These are phyloP conservation scores for Palloptera scutellata DNA, from an alignment of 2,888 invertebrate species.

Conservation along the genomic window DNA sequence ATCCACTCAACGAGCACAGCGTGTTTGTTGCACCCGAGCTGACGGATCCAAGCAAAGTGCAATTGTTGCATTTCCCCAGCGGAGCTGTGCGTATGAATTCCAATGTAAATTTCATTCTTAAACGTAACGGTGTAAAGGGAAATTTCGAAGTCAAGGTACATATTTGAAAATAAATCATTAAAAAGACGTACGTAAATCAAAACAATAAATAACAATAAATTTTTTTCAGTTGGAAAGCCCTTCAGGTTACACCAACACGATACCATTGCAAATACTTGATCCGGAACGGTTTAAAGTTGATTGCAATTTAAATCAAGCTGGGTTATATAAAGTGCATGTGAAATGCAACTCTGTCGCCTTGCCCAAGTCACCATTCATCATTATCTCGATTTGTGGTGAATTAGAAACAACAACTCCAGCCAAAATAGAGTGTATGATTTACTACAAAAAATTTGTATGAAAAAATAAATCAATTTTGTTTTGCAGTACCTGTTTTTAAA, in stretches of 20 bases:
- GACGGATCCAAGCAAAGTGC: conserved; percentile 57
- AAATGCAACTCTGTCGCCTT: conserved; percentile 59
- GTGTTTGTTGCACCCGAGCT: conserved; percentile 59
- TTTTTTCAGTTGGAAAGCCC: conserved; percentile 53
- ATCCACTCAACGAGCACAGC: conserved; percentile 48
- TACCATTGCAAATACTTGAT: conserved; percentile 52
- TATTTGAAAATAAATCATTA: conserved; percentile 1
- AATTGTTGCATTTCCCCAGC: conserved; percentile 59
- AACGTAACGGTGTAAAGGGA: conserved; percentile 60
- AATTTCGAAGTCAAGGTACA: conserved; percentile 59
- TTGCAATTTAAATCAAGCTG: conserved; percentile 50
- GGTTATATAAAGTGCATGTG: conserved; percentile 59
- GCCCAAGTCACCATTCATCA: conserved; percentile 58
- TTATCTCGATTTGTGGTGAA: conserved; percentile 55
- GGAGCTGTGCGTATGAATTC: conserved; percentile 54
- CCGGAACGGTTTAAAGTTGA: conserved; percentile 56
- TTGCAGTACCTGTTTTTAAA: conserved; percentile 49
- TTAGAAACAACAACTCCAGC: conserved; percentile 23
- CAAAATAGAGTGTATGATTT: conserved; percentile 39
- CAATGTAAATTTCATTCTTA: conserved; percentile 54
- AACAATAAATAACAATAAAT: neutral
- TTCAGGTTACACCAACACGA: conserved; percentile 44
- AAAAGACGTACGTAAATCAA: neutral
- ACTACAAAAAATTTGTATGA: no score
- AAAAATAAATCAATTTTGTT: no score